These are phyloP conservation scores for Mesocentrotus franciscanus DNA, from an alignment of 53 echinoderm and acorn worm species.

Conservation along the genomic window DNA sequence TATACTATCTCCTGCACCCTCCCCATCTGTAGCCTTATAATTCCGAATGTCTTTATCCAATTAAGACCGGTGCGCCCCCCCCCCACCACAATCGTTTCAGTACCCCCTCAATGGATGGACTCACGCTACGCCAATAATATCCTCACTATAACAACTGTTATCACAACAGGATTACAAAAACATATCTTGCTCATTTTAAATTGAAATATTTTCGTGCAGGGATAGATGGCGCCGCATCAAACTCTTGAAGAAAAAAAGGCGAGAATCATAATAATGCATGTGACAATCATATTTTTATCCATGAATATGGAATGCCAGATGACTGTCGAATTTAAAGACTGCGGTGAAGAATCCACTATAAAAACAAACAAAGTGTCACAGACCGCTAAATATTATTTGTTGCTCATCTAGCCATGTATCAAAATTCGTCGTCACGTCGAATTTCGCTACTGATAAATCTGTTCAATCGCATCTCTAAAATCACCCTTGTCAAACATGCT, in stretches of 20 bases:
- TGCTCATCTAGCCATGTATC: not conserved
- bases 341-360: not conserved
- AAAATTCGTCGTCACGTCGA: not conserved
- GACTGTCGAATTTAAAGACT: not conserved
- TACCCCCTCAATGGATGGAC: too few relatives aligned
- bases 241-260: not conserved
- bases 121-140: too few relatives aligned
- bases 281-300: not conserved
- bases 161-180: too few relatives aligned
- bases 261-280: not conserved
- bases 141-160: too few relatives aligned
- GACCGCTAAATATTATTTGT: not conserved
- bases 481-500: slow-evolving; percentile 1
- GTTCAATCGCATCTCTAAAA: not conserved
- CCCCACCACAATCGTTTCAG: too few relatives aligned
- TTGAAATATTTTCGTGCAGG: too few relatives aligned
- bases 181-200: too few relatives aligned
- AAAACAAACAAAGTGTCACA: not conserved
- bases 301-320: not conserved
- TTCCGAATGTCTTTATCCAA: too few relatives aligned
- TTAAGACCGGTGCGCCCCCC: too few relatives aligned
- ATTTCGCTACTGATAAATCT: not conserved
- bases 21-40: too few relatives aligned
- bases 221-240: too few relatives aligned
- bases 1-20: too few relatives aligned